Evolutionary conservation across 2,113 vertebrate species (phyloP), one percentile per base, ranked within the genome.

Genomic region (Psittacara wagleri): DNA sequence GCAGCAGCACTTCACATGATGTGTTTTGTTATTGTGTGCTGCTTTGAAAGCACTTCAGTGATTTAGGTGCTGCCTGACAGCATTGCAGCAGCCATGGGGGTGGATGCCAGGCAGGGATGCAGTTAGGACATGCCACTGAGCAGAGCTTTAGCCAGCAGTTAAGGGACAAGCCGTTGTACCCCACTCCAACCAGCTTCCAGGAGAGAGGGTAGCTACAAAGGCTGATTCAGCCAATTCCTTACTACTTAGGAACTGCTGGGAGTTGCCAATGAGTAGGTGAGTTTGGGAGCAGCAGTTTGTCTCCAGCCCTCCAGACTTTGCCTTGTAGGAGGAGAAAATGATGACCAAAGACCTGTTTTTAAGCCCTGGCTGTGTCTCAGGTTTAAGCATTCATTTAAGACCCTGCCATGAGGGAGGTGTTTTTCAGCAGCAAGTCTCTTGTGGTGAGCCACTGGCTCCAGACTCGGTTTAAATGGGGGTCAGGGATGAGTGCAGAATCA

Each of bases 271-370:
- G 7, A 46, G 23, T 11, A 44, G n/a, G 27, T 54, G 12, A 33
- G 83, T 83, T 59, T 86, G 54, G 79, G 48, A 88, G 63, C 33
- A 76, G 79, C 9, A 46, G 2, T 5, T 61, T 76, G 43, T 41
- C 54, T 83, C 37, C 33, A 57, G 31, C 14, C 31, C 37, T 83
- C 49, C 39, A 12, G 63, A 54, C 46, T 70, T 91, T 29, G 37
- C 8, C 18, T 81, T 92, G 48, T 14, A 8, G 7, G 6, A 8
- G 17, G 3, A 3, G 3, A 0, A 8, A 15, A 35, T 28, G 35
- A 5, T 41, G 18, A 8, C 23, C 6, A 2, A 55, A 70, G 48
- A 2, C 20, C 41, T 70, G 27, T 5, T 31, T 84, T 29, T 5
- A 48, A 81, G 41, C 17, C 44, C 41, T 44, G 22, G 13, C 44